phyloP scores from a whole-genome alignment of 2,797 vertebrate species.

The Dermochelys coriacea region DNA sequence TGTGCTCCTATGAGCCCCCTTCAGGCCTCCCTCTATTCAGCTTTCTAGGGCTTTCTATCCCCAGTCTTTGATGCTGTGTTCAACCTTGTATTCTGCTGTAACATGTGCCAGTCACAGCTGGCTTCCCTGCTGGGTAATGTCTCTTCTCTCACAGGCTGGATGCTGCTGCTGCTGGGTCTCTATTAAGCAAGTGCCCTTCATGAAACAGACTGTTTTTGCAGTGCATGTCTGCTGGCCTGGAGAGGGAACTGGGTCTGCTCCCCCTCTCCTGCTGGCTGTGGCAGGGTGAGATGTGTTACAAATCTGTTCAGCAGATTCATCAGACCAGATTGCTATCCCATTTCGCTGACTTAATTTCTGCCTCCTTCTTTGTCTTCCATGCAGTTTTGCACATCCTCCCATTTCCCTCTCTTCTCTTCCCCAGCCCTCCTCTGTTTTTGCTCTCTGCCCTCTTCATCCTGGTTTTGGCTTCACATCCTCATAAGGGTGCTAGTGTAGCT shows the following conservation, averaged over 20 bases:
- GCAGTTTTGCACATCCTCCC: no score
- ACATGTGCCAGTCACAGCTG: neutral
- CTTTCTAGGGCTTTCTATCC: accelerated
- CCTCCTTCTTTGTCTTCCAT: no score
- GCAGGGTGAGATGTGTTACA: neutral
- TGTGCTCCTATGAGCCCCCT: neutral
- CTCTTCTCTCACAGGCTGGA: neutral
- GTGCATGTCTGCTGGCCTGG: neutral
- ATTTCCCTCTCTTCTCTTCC: no score
- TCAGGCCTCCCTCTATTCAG: neutral
- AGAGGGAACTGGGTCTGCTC: neutral
- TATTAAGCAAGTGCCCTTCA: neutral
- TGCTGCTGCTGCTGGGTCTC: neutral
- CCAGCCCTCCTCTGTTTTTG: no score
- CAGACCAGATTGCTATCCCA: no score
- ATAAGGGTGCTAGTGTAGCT: no score
- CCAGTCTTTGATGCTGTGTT: neutral
- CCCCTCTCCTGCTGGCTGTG: neutral
- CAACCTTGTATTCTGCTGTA: neutral
- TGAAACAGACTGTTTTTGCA: neutral
- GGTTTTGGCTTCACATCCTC: no score
- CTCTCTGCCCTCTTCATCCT: no score
- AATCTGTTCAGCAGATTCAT: neutral
- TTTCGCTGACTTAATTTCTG: no score
- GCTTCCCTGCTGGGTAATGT: neutral